A percentile compares a stretch with the other conserved stretches of the same genome.
These are phyloP conservation scores for Antedon mediterranea DNA, from an alignment of 53 echinoderm and acorn worm species.

Conservation along the genomic window DNA sequence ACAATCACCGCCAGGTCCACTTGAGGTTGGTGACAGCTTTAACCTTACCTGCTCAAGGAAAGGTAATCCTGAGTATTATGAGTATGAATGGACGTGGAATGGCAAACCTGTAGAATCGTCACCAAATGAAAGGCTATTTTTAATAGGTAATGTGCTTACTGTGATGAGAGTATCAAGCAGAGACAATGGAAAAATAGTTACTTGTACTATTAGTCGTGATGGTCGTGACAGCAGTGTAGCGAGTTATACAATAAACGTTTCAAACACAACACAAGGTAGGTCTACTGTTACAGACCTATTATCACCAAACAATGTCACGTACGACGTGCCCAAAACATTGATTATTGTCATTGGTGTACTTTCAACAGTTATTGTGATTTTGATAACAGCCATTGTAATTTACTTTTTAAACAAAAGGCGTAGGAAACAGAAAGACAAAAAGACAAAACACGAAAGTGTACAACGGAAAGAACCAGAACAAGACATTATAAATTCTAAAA, in stretches of 20 bases:
- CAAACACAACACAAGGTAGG: background rate
- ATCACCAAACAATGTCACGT: background rate
- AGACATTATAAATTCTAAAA: background rate
- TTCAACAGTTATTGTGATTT: background rate
- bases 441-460: background rate
- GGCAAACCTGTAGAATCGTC: too few species aligned
- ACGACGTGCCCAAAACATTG: background rate
- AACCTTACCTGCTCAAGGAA: background rate
- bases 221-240: background rate
- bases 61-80: background rate
- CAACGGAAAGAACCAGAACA: background rate
- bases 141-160: background rate
- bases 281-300: too few species aligned
- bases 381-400: background rate
- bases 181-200: background rate
- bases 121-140: background rate
- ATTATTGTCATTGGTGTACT: background rate
- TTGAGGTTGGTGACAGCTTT: background rate
- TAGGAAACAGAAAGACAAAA: background rate
- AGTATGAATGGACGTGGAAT: too few species aligned
- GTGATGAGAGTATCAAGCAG: background rate
- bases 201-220: background rate
- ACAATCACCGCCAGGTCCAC: background rate
- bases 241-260: background rate
- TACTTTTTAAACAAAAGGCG: background rate